Conservation (phyloP, 2,888 invertebrate genomes). For the Torymus tubicola region DNA sequence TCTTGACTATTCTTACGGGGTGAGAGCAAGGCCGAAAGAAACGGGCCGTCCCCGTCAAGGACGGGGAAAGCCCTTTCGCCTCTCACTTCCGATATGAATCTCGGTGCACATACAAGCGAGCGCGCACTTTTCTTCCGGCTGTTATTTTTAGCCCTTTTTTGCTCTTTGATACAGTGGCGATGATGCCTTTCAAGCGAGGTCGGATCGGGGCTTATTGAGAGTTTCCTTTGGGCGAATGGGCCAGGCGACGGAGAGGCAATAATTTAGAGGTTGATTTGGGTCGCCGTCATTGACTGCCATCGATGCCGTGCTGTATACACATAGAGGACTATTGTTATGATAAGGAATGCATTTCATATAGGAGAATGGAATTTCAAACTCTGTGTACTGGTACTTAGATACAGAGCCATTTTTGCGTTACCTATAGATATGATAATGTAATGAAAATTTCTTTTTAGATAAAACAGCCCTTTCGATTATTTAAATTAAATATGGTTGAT, state of each 20-base stretch:
- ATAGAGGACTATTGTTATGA: neutral
- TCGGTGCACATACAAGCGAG: neutral
- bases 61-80: constrained; percentile 66
- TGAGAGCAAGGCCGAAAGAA: neutral
- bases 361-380: no score
- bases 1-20: neutral
- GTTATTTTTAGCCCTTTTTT: neutral
- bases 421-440: no score
- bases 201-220: constrained; percentile 3
- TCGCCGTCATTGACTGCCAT: constrained; percentile 21
- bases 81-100: constrained; percentile 47
- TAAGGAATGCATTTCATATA: constrained; percentile 1
- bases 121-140: constrained; percentile 9
- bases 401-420: no score
- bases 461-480: no score
- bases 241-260: constrained; percentile 1
- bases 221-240: constrained; percentile 3
- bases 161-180: neutral
- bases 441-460: no score
- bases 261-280: constrained; percentile 31
- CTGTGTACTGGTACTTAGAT: no score
- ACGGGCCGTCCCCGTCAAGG: constrained; percentile 62
- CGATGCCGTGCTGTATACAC: neutral
- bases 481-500: no score
- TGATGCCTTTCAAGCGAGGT: constrained; percentile 4